phyloP scores from a whole-genome alignment of 2,888 invertebrate genomes.

The Gisinianus flammeolus region DNA sequence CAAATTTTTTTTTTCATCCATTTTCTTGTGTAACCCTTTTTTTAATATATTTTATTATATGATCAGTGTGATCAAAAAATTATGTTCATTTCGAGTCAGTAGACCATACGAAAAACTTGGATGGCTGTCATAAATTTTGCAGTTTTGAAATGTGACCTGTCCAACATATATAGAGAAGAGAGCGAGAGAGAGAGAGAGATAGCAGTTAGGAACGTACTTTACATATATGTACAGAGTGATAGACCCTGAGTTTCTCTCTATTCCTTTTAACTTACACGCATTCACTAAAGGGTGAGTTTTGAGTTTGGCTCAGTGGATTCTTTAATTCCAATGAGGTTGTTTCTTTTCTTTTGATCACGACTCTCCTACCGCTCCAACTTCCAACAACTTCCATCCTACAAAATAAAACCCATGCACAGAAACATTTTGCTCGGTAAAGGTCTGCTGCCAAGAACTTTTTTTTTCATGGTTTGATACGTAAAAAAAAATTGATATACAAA shows the following conservation, averaged over 20 bases:
- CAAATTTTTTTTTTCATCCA: too few relatives aligned
- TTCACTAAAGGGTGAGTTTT: not conserved
- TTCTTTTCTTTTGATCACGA: slow-evolving; percentile 2
- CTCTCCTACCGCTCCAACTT: not conserved
- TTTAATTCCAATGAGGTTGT: slow-evolving; percentile 21
- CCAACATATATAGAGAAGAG: not conserved
- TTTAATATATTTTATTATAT: slow-evolving; percentile 28
- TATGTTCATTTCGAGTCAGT: slow-evolving; percentile 44
- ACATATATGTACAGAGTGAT: not conserved
- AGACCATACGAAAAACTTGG: slow-evolving; percentile 41
- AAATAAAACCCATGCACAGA: not conserved
- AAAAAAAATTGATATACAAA: not conserved
- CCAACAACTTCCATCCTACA: not conserved
- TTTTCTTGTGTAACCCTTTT: slow-evolving; percentile 42
- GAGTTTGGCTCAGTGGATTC: slow-evolving; percentile 4
- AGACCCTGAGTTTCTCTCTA: not conserved
- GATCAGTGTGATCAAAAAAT: slow-evolving; percentile 41
- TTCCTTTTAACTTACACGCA: not conserved
- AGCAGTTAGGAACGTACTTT: not conserved
- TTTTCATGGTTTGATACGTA: too few relatives aligned
- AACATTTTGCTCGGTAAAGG: too few relatives aligned
- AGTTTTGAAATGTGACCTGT: slow-evolving; percentile 35
- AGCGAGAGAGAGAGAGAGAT: not conserved
- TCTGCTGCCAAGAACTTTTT: too few relatives aligned
- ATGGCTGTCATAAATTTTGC: slow-evolving; percentile 41